phyloP scores from a whole-genome alignment of 2,797 vertebrate genomes.

The Poeciliopsis infans region DNA sequence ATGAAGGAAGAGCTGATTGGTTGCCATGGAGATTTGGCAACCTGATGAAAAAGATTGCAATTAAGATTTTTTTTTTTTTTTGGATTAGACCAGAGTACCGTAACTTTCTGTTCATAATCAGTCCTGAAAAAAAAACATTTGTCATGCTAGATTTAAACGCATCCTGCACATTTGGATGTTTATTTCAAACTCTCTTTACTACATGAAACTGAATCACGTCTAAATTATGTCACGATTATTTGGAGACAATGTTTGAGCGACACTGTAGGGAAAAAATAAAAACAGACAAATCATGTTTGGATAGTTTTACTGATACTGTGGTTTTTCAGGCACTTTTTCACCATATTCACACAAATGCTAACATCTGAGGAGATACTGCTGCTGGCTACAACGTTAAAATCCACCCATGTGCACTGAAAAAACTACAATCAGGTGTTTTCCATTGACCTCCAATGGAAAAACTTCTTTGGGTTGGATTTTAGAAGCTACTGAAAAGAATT shows the following conservation, averaged over 20 bases:
- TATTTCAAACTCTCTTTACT: not conserved
- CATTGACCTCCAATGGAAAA: not conserved
- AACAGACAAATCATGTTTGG: constrained; percentile 19
- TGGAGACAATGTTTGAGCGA: constrained; percentile 26
- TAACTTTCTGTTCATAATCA: too few relatives aligned
- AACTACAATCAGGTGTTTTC: constrained; percentile 1
- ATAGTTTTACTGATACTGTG: constrained; percentile 37
- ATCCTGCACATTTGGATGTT: not conserved
- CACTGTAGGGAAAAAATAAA: constrained; percentile 32
- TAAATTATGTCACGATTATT: constrained; percentile 18
- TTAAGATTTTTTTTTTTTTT: too few relatives aligned
- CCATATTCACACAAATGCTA: constrained; percentile 6
- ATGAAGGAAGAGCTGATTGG: too few relatives aligned
- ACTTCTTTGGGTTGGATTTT: constrained; percentile 61
- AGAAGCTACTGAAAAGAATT: constrained; percentile 46
- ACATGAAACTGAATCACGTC: not conserved
- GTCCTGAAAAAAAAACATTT: too few relatives aligned
- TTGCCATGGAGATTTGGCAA: too few relatives aligned
- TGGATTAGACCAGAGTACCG: too few relatives aligned
- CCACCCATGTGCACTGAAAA: not conserved
- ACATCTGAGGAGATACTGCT: constrained; percentile 16
- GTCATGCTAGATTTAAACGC: not conserved
- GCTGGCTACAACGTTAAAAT: not conserved
- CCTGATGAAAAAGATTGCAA: too few relatives aligned
- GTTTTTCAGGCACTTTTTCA: constrained; percentile 67